Percentiles rank a stretch among this genome's conserved stretches.
Evolutionary conservation across 2,888 invertebrate species (phyloP).

Genomic region (Stenodema calcarata): DNA sequence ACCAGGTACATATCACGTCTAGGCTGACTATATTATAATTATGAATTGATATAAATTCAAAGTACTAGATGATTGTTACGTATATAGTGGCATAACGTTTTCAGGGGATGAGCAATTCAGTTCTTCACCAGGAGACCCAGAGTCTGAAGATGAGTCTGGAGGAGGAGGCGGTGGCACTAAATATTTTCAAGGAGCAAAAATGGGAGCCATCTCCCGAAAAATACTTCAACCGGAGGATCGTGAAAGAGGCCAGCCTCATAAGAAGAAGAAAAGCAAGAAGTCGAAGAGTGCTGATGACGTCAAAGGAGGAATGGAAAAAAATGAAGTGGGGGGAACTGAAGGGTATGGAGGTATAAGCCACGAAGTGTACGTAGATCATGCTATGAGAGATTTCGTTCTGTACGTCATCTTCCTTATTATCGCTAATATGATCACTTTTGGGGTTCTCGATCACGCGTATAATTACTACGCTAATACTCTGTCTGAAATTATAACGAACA

Average conservation of each 20-base stretch:
- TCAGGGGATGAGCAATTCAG: background rate
- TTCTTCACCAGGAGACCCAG: background rate
- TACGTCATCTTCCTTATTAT: conserved; percentile 27
- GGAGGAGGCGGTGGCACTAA: background rate
- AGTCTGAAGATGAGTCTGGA: background rate
- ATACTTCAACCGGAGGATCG: background rate
- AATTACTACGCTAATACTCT: conserved; percentile 43
- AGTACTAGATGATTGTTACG: too few relatives aligned
- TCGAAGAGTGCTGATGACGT: background rate
- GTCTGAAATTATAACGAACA: conserved; percentile 36
- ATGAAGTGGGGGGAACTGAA: too few relatives aligned
- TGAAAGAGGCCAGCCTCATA: background rate
- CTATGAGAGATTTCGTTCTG: conserved; percentile 21
- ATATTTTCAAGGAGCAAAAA: background rate
- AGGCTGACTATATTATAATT: too few relatives aligned
- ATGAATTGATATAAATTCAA: too few relatives aligned
- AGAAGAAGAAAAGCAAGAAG: background rate
- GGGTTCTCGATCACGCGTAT: conserved; percentile 29
- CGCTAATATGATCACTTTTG: conserved; percentile 33
- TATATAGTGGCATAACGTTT: background rate
- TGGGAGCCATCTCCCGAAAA: background rate
- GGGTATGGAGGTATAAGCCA: background rate
- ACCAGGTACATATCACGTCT: too few relatives aligned
- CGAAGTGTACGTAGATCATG: background rate
- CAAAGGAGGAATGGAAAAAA: background rate